Conservation (phyloP, 2,113 vertebrate genomes). For the Eubucco bourcierii region DNA sequence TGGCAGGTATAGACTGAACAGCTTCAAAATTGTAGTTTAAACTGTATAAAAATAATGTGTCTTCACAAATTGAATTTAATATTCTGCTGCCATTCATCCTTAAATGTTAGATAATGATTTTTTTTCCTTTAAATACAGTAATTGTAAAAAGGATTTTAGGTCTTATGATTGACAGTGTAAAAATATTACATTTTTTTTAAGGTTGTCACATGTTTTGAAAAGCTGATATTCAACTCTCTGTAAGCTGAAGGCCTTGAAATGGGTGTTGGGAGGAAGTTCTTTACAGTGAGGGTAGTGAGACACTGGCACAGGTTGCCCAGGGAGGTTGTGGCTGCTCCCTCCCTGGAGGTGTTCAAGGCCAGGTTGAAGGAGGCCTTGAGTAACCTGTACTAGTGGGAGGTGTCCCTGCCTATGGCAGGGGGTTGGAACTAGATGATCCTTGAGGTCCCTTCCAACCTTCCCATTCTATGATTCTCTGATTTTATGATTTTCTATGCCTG, state of each 20-base stretch:
- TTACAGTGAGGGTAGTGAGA: too few relatives aligned
- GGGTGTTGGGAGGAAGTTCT: too few relatives aligned
- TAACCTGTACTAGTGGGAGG: too few relatives aligned
- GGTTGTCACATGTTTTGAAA: slow-evolving; percentile 22
- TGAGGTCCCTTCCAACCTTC: too few relatives aligned
- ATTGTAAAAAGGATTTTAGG: slow-evolving; percentile 8
- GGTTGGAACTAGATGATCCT: too few relatives aligned
- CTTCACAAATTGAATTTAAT: slow-evolving; percentile 34
- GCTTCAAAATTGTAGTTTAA: slow-evolving; percentile 1
- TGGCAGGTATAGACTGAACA: not conserved
- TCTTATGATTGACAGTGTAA: slow-evolving; percentile 25
- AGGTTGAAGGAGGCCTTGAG: too few relatives aligned
- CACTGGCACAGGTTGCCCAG: too few relatives aligned
- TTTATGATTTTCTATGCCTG: not conserved
- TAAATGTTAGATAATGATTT: slow-evolving; percentile 28
- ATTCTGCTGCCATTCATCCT: slow-evolving; percentile 18
- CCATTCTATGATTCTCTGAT: too few relatives aligned
- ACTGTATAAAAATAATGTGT: slow-evolving; percentile 13
- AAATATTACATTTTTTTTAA: not conserved
- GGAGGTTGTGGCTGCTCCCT: too few relatives aligned
- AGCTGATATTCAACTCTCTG: slow-evolving; percentile 14
- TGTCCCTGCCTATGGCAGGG: too few relatives aligned
- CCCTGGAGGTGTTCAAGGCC: too few relatives aligned
- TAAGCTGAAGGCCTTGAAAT: not conserved
- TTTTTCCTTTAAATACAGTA: not conserved